Evolutionary conservation across 2,113 vertebrate genomes (phyloP), one percentile per base, ranked within the genome.

Genomic region (Sphaerodactylus townsendi): DNA sequence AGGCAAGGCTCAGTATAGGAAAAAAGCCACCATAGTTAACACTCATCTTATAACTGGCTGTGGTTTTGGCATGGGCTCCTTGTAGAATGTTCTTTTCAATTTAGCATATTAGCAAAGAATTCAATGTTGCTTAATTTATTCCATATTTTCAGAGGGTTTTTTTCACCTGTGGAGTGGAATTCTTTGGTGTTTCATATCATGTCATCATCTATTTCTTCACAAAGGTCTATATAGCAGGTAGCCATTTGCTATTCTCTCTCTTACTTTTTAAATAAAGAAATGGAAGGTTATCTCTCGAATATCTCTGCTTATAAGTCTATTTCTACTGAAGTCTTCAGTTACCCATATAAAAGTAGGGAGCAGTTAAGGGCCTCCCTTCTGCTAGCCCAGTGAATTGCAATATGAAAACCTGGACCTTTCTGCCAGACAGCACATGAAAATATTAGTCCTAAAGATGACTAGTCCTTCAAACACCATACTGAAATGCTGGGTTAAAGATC

Each of bases 361-460:
- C 76, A 39, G 2, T 4, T 0, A 75, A 88, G 80, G 35, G n/a
- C 46, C 73, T 50, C 73, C 79, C 86, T 88, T 39, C 91, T 87
- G 4, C 87, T 92, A 93, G 80, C 84, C 83, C 83, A 93, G 90
- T 91, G 91, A 88, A 92, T 95, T 91, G 88, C 77, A 91, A 77
- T 87, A 83, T 85, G 88, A 88, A 85, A 86, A 90, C 84, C 81
- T 92, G 88, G 84, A 89, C 93, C 94, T 97, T 96, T 96, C 95
- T 97, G 93, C 96, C 96, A 95, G 96, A 92, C 95, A 97, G 96
- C 95, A 95, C 96, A 95, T 96, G 95, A 96, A 97, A 97, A 97
- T 95, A 96, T 97, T 95, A 87, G 95, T 97, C 96, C 97, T 95
- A 84, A 87, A 89, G 87, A 93, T n/a, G 9, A 96, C 95, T 95